These are phyloP conservation scores for Euwallacea fornicatus DNA, from an alignment of 1,140 invertebrate genomes.

Conservation along the genomic window DNA sequence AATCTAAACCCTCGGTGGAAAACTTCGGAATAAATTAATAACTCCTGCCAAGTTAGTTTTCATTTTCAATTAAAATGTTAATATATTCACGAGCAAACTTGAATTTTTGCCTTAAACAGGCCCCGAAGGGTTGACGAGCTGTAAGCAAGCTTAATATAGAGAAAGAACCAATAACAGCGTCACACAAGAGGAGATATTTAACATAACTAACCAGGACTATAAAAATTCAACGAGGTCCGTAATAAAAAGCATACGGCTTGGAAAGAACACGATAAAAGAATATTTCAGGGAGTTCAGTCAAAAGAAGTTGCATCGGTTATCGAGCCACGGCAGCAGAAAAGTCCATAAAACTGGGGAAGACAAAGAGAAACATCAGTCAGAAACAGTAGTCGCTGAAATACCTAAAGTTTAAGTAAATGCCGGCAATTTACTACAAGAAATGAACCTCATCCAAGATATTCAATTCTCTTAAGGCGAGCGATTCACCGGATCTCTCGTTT, in stretches of 20 bases:
- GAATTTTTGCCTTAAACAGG: slow-evolving; percentile 27
- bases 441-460: slow-evolving; percentile 45
- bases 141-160: not conserved
- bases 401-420: slow-evolving; percentile 49
- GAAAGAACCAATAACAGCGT: too few relatives aligned
- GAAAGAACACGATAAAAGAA: slow-evolving; percentile 36
- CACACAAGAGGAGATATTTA: too few relatives aligned
- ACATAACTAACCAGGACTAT: not conserved
- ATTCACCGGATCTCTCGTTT: slow-evolving; percentile 27
- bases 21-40: slow-evolving; percentile 28
- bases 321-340: slow-evolving; percentile 41
- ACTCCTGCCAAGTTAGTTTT: slow-evolving; percentile 26
- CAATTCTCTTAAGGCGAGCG: slow-evolving; percentile 40
- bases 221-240: slow-evolving; percentile 5
- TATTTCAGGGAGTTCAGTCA: slow-evolving; percentile 24
- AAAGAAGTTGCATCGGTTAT: slow-evolving; percentile 40
- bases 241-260: slow-evolving; percentile 35
- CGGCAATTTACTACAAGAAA: slow-evolving; percentile 45
- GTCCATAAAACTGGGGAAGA: slow-evolving; percentile 44
- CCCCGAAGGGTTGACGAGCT: slow-evolving; percentile 15
- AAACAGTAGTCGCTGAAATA: slow-evolving; percentile 44
- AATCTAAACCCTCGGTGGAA: slow-evolving; percentile 23
- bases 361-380: slow-evolving; percentile 50
- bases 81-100: slow-evolving; percentile 28
- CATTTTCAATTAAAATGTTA: slow-evolving; percentile 31